These are phyloP conservation scores for Nilaparvata lugens DNA, from an alignment of 1,140 invertebrate genomes.

Conservation along the genomic window DNA sequence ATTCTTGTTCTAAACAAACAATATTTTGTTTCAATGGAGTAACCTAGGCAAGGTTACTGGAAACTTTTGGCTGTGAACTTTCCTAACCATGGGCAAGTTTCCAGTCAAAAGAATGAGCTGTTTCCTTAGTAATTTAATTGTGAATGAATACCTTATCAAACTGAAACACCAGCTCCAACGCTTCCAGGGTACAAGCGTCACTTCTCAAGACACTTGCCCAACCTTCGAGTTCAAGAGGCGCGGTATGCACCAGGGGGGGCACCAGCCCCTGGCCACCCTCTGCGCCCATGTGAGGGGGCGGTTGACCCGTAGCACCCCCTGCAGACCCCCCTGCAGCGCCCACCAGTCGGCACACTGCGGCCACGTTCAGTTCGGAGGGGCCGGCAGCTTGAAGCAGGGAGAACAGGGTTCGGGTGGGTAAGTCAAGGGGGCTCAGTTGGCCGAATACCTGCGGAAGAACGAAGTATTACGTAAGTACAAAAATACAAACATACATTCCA, in stretches of 20 bases:
- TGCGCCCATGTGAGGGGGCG: conserved; percentile 27
- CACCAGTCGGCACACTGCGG: conserved; percentile 27
- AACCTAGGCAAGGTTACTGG: too few species aligned
- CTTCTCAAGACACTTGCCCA: conserved; percentile 40
- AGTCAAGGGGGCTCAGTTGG: conserved; percentile 40
- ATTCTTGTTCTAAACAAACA: too few species aligned
- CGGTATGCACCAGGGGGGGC: conserved; percentile 37
- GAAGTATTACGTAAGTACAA: too few species aligned
- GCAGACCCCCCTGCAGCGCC: conserved; percentile 12
- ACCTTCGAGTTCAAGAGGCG: conserved; percentile 38
- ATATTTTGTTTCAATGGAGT: too few species aligned
- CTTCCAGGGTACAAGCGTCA: conserved; percentile 37
- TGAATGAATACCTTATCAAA: conserved; percentile 31
- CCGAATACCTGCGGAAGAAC: conserved; percentile 26
- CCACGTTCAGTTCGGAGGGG: conserved; percentile 39
- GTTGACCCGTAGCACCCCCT: background rate
- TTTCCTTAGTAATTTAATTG: too few species aligned
- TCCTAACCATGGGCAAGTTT: too few species aligned
- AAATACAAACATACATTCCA: too few species aligned
- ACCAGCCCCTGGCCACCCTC: conserved; percentile 4
- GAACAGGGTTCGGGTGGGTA: conserved; percentile 40
- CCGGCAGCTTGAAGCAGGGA: conserved; percentile 41
- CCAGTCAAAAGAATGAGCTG: too few species aligned
- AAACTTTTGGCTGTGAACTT: too few species aligned
- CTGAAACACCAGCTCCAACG: conserved; percentile 40